Evolutionary conservation across 2,888 invertebrate genomes (phyloP).

Genomic region (Drosophila eohydei): DNA sequence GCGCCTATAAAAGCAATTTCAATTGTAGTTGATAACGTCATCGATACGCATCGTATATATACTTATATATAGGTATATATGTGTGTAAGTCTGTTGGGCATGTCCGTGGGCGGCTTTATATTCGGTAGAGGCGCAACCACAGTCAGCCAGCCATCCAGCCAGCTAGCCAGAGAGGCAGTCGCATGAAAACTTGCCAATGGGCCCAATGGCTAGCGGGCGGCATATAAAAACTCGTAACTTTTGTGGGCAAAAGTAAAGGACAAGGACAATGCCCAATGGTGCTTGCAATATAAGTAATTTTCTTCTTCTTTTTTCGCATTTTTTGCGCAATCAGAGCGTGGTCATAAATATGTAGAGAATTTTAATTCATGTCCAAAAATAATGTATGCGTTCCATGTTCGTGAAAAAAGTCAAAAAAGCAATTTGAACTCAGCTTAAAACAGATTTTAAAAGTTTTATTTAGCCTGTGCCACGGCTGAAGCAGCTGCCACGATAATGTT

Average conservation of each 20-base stretch:
- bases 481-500: constrained; percentile 8
- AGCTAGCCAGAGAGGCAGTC: not conserved
- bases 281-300: constrained; percentile 36
- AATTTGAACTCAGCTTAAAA: constrained; percentile 14
- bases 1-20: constrained; percentile 44
- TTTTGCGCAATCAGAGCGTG: constrained; percentile 18
- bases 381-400: not conserved
- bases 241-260: constrained; percentile 31
- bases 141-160: constrained; percentile 5
- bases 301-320: not conserved
- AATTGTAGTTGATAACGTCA: constrained; percentile 58
- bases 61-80: not conserved
- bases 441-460: constrained; percentile 5
- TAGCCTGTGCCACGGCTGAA: no score
- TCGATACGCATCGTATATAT: constrained; percentile 43
- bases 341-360: constrained; percentile 45
- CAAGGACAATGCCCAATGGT: constrained; percentile 34
- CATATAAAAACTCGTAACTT: constrained; percentile 60
- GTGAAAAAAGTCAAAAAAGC: constrained; percentile 1
- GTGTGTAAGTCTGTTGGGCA: not conserved
- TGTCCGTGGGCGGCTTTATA: constrained; percentile 23
- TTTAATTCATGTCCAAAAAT: constrained; percentile 30
- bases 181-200: constrained; percentile 59
- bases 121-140: constrained; percentile 12
- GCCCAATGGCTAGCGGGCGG: constrained; percentile 34